These are phyloP conservation scores for Macrochelys suwanniensis DNA, from an alignment of 2,797 vertebrate species.

Conservation along the genomic window DNA sequence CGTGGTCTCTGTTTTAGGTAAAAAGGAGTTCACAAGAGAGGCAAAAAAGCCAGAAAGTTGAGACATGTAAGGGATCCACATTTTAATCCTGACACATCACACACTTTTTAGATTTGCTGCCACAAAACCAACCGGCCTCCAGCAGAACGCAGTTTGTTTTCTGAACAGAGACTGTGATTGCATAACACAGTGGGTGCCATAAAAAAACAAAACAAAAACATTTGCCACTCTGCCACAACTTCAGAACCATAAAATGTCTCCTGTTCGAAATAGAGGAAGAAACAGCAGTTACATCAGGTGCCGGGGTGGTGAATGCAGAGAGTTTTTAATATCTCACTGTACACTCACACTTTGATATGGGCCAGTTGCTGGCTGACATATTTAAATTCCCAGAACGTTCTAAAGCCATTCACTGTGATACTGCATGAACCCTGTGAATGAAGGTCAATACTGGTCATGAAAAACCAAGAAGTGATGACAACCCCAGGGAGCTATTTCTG, in stretches of 20 bases:
- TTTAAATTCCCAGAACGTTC: neutral
- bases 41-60: neutral
- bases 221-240: fast-evolving
- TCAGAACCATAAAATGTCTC: fast-evolving
- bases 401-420: neutral
- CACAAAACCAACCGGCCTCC: fast-evolving
- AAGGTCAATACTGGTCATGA: fast-evolving
- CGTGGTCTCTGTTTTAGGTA: neutral
- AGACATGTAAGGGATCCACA: neutral
- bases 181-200: fast-evolving
- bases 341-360: neutral
- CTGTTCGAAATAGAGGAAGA: fast-evolving
- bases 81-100: neutral
- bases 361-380: neutral
- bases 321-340: neutral
- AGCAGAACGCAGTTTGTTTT: neutral
- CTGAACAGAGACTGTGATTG: neutral
- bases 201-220: neutral
- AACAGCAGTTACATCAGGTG: neutral
- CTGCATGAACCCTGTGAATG: fast-evolving
- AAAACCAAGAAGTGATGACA: neutral
- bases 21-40: fast-evolving
- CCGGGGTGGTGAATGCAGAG: neutral
- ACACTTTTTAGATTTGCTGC: fast-evolving
- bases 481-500: fast-evolving